phyloP scores from a whole-genome alignment of 2,113 vertebrate genomes.

The Erpornis zantholeuca region DNA sequence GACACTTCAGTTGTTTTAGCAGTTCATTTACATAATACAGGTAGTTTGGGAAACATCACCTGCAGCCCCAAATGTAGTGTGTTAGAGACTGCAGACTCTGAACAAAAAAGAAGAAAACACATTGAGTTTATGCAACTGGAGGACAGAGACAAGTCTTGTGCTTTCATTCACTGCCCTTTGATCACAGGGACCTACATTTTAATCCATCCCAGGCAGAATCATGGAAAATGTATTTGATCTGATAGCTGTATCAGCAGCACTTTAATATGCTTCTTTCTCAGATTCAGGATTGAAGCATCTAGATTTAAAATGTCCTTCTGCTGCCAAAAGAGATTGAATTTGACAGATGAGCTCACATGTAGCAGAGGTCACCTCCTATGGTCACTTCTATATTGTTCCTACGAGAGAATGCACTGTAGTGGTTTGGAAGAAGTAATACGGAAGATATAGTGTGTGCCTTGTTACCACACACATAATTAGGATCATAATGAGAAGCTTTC shows the following conservation, averaged over 20 bases:
- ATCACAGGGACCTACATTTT: slow-evolving; percentile 17
- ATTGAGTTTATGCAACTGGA: background rate
- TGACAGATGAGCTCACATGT: slow-evolving; percentile 34
- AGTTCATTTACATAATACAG: slow-evolving; percentile 42
- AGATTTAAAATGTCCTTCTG: slow-evolving; percentile 60
- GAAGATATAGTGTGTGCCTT: slow-evolving; percentile 22
- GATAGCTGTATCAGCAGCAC: slow-evolving; percentile 26
- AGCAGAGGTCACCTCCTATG: slow-evolving; percentile 43
- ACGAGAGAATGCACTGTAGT: background rate
- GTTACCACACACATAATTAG: slow-evolving; percentile 31
- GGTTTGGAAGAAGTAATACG: slow-evolving; percentile 14
- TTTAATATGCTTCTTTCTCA: slow-evolving; percentile 27
- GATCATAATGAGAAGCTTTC: slow-evolving; percentile 55
- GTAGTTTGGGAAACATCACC: slow-evolving; percentile 41
- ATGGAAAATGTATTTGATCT: slow-evolving; percentile 45
- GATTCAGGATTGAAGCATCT: slow-evolving; percentile 19
- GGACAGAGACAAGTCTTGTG: background rate
- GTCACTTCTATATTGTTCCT: slow-evolving; percentile 8
- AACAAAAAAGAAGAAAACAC: background rate
- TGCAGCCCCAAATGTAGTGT: slow-evolving; percentile 52
- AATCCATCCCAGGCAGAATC: slow-evolving; percentile 14
- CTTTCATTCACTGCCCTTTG: slow-evolving; percentile 37
- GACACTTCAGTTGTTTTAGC: slow-evolving; percentile 42
- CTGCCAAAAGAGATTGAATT: slow-evolving; percentile 51
- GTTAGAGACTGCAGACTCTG: background rate